A percentile compares a stretch with the other conserved stretches of the same genome.
Conservation (phyloP, 2,888 invertebrate genomes). For the Drosophila conformis region DNA sequence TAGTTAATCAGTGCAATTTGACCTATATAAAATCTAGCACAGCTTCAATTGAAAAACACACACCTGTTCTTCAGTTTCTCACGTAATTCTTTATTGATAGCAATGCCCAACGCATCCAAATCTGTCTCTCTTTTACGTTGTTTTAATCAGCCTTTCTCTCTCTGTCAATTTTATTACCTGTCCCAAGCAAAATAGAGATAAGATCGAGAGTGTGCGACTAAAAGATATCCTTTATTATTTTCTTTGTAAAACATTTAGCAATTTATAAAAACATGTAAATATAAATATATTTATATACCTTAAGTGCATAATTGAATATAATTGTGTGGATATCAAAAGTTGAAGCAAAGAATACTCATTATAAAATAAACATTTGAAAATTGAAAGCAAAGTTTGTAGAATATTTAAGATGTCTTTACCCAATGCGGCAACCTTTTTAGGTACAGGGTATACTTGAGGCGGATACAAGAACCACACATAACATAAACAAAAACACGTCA, state of each 20-base stretch:
- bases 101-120: conserved; percentile 51
- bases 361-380: background rate
- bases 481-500: conserved; percentile 36
- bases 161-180: conserved; percentile 46
- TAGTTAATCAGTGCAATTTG: conserved; percentile 5
- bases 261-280: background rate
- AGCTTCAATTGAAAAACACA: conserved; percentile 7
- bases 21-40: conserved; percentile 27
- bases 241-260: background rate
- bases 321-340: background rate
- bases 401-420: background rate
- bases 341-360: background rate
- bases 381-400: background rate
- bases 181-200: conserved; percentile 13
- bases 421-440: background rate
- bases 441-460: conserved; percentile 30
- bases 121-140: conserved; percentile 5
- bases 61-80: conserved; percentile 40
- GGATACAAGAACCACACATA: conserved; percentile 28
- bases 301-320: background rate
- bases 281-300: background rate
- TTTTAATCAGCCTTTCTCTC: conserved; percentile 4
- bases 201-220: background rate
- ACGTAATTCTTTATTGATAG: conserved; percentile 47
- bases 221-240: background rate